phyloP scores from a whole-genome alignment of 2,888 invertebrate species.

The Eudemis profundana region DNA sequence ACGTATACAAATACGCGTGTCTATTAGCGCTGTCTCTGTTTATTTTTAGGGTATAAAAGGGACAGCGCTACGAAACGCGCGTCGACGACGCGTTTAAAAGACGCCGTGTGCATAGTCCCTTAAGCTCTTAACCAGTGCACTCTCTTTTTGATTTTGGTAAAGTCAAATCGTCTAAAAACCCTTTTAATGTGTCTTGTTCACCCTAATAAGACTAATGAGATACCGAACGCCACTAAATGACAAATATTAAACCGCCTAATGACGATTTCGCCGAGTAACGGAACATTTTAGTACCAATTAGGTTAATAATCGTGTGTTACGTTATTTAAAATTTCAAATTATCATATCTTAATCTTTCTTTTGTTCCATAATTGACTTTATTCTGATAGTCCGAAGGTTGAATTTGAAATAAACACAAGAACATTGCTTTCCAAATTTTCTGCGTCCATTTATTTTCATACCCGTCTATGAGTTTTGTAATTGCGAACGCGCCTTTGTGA shows the following conservation, averaged over 20 bases:
- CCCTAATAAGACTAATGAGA: constrained; percentile 14
- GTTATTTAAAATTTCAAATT: background rate
- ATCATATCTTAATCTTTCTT: background rate
- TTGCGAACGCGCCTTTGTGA: background rate
- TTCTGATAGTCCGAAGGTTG: background rate
- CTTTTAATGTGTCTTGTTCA: constrained; percentile 13
- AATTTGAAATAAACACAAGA: background rate
- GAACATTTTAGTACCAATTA: constrained; percentile 31
- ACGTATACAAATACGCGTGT: background rate
- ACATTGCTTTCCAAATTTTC: too few relatives aligned
- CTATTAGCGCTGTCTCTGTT: too few relatives aligned
- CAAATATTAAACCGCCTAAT: constrained; percentile 16
- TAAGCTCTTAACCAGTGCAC: too few relatives aligned
- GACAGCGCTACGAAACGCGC: too few relatives aligned
- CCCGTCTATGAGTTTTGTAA: too few relatives aligned
- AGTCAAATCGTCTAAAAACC: background rate
- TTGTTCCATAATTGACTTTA: background rate
- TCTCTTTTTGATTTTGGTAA: background rate
- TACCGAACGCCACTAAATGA: constrained; percentile 19
- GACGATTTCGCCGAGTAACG: constrained; percentile 23
- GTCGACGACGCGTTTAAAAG: too few relatives aligned
- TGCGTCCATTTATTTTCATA: background rate
- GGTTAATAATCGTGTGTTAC: constrained; percentile 21
- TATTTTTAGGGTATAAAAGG: too few relatives aligned
- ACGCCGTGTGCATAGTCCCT: too few relatives aligned